Evolutionary conservation across 2,888 invertebrate species (phyloP), one percentile per base, ranked within the genome.

Genomic region (Ellobium chinense): DNA sequence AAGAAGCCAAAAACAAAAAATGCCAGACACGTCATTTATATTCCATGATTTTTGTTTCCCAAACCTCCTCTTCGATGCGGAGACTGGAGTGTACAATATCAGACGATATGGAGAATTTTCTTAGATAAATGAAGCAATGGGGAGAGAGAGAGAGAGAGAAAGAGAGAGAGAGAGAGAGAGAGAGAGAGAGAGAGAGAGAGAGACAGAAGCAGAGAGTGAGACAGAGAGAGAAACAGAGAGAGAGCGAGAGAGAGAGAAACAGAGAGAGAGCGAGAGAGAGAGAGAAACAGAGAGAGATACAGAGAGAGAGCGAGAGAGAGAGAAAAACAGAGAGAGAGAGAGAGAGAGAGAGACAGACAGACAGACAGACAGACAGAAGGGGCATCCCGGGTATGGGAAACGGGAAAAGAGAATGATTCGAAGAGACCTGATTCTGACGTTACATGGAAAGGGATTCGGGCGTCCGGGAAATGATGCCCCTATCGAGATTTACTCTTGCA

Each of bases 321-420:
- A 75, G 27, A 46, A 27, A 75, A 12, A 63, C 63, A 75, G 65
- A 75, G 65, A 63, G 65, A 75, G 65, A 65, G 66, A 68, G 36
- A 76, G 31, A 56, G 58, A 66, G 56, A 36, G 27, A 66, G 34
- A 76, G 58, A 58, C 34, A 31, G 58, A 58, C 29, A 56, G 76
- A 76, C n/a, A 65, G 39, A 63, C 24, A 39, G 31, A 63, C 37
- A 29, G 46, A 75, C 5, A 54, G 21, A 65, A 4, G 54, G n/a
- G 34, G 14, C 46, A 12, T 7, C 46, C 9, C 46, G 9, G 7
- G 46, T 46, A 46, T 46, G n/a, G n/a, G n/a, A n/a, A n/a, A n/a
- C n/a, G n/a, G n/a, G n/a, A n/a, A n/a, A n/a, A n/a, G n/a, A n/a
- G n/a, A n/a, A n/a, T n/a, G n/a, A n/a, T n/a, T n/a, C n/a, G n/a